Percentiles rank a stretch among this genome's conserved stretches.
These are phyloP conservation scores for Boloria selene DNA, from an alignment of 2,888 invertebrate species.

Conservation along the genomic window DNA sequence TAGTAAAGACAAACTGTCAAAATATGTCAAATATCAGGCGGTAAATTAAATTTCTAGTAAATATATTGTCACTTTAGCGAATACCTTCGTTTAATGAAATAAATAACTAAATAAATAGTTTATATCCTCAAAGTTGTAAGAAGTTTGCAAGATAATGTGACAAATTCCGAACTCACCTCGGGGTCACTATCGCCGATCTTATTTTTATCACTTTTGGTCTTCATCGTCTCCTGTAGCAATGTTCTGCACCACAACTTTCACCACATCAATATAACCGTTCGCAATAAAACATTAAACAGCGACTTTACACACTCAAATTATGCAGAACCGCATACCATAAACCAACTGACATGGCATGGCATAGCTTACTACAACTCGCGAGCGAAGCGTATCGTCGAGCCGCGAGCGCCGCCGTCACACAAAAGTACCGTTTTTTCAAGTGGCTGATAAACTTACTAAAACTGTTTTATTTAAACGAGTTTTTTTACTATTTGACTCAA, in stretches of 20 bases:
- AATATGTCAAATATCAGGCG: conserved; percentile 21
- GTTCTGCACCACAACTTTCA: conserved; percentile 66
- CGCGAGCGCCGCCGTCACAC: conserved; percentile 70
- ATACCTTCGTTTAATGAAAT: not conserved
- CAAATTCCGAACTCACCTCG: conserved; percentile 71
- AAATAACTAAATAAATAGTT: not conserved
- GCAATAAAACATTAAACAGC: conserved; percentile 59
- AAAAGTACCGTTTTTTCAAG: conserved; percentile 46
- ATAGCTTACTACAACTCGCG: conserved; percentile 51
- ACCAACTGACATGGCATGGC: conserved; percentile 73
- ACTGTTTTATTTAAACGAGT: conserved; percentile 34
- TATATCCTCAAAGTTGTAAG: conserved; percentile 11
- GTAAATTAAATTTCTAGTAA: conserved; percentile 12
- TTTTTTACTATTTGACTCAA: conserved; percentile 50
- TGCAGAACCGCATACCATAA: conserved; percentile 69
- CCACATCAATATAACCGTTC: conserved; percentile 61
- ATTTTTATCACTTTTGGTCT: conserved; percentile 83
- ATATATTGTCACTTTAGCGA: not conserved
- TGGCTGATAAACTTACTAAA: conserved; percentile 28
- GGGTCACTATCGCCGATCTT: conserved; percentile 80
- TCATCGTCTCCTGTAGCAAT: conserved; percentile 80
- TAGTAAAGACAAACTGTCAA: conserved; percentile 38
- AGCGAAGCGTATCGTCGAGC: conserved; percentile 55
- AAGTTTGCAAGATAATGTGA: conserved; percentile 20
- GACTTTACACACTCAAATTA: conserved; percentile 68